phyloP scores from a whole-genome alignment of 1,140 invertebrate species.

The Uloborus diversus region DNA sequence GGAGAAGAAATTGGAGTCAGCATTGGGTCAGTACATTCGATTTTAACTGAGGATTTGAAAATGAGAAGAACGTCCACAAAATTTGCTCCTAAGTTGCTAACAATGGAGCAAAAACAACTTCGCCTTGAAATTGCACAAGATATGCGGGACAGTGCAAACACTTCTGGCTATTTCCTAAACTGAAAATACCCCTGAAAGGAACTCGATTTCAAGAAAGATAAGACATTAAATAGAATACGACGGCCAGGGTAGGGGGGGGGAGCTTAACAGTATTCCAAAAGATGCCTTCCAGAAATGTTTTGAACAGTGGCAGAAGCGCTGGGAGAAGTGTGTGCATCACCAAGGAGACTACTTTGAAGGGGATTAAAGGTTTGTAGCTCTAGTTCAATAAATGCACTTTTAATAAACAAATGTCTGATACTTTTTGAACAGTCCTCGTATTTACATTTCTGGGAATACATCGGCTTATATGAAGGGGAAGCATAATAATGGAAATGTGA shows the following conservation, averaged over 20 bases:
- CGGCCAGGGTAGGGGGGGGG: too few relatives aligned
- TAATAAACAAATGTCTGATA: neutral
- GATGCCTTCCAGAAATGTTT: slow-evolving; percentile 19
- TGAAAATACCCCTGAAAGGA: slow-evolving; percentile 52
- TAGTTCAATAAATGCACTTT: too few relatives aligned
- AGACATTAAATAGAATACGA: slow-evolving; percentile 27
- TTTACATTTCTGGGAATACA: neutral
- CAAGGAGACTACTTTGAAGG: slow-evolving; percentile 38
- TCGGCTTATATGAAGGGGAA: too few relatives aligned
- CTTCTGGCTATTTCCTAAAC: slow-evolving; percentile 45
- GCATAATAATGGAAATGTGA: too few relatives aligned
- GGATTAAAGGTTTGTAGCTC: neutral
- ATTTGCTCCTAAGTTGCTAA: slow-evolving; percentile 41
- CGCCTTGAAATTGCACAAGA: neutral
- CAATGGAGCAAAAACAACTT: slow-evolving; percentile 4
- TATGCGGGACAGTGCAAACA: slow-evolving; percentile 3
- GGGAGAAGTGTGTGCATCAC: slow-evolving; percentile 15
- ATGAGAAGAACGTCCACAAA: slow-evolving; percentile 50
- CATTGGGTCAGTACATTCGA: slow-evolving; percentile 35
- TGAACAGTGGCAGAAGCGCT: slow-evolving; percentile 17
- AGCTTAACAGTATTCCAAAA: slow-evolving; percentile 7
- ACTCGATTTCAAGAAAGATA: slow-evolving; percentile 37
- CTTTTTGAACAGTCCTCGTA: neutral
- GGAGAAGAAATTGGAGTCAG: slow-evolving; percentile 23
- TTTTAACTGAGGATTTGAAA: slow-evolving; percentile 58